phyloP scores from a whole-genome alignment of 2,113 vertebrate genomes.

The Zosterops japonicus region DNA sequence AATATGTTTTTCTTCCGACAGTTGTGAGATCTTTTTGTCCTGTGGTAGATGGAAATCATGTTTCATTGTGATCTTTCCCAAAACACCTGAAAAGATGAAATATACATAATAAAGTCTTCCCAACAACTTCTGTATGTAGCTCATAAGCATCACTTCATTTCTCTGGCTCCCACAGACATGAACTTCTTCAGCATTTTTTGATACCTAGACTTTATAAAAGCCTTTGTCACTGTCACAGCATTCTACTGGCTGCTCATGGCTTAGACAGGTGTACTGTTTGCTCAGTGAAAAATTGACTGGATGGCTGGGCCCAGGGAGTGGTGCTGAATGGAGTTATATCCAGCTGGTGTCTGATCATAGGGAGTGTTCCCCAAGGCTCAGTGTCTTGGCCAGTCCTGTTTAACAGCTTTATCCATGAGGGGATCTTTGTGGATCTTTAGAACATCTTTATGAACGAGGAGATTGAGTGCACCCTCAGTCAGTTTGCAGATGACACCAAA shows the following conservation, averaged over 20 bases:
- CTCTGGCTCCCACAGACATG: not conserved
- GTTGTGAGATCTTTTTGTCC: not conserved
- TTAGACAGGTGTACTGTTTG: not conserved
- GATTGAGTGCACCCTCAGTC: not conserved
- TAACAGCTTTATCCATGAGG: not conserved
- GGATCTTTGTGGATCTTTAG: not conserved
- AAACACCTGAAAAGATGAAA: not conserved
- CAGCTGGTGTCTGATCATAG: too few species aligned
- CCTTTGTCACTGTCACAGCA: too few species aligned
- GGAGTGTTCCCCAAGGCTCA: not conserved
- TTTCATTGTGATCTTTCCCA: not conserved
- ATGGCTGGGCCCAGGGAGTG: not conserved
- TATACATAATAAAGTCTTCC: not conserved
- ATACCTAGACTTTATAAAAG: too few species aligned
- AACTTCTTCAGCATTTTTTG: not conserved
- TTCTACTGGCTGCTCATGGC: not conserved
- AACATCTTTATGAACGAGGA: not conserved
- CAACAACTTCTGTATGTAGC: not conserved
- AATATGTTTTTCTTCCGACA: not conserved
- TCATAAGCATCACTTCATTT: not conserved
- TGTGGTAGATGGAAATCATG: not conserved
- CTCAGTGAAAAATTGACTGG: not conserved
- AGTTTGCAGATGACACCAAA: not conserved
- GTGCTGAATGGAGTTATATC: too few species aligned
- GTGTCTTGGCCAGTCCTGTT: not conserved